Percentiles rank a stretch among this genome's conserved stretches.
Evolutionary conservation across 2,113 vertebrate genomes (phyloP).

Genomic region (Cyphomyrus discorhynchus): DNA sequence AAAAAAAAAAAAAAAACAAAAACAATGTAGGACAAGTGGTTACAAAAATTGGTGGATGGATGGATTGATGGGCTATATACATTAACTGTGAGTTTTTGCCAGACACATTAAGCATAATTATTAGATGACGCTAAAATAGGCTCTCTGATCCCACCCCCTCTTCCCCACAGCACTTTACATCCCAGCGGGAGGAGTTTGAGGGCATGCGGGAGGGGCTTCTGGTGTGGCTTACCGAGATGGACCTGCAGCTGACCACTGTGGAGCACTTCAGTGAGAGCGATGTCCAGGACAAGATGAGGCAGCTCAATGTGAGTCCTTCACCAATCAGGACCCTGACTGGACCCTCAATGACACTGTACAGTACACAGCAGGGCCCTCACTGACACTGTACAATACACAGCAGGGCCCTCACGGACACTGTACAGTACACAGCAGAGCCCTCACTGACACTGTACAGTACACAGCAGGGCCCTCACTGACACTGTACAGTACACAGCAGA

Average conservation of each 20-base stretch:
- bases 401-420: neutral
- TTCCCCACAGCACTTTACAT: constrained; percentile 74
- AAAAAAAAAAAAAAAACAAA: too few relatives aligned
- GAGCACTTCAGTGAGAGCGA: constrained; percentile 92
- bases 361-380: neutral
- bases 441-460: neutral
- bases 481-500: neutral
- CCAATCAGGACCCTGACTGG: neutral
- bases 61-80: too few relatives aligned
- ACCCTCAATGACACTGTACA: neutral
- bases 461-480: neutral
- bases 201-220: constrained; percentile 76
- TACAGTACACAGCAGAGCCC: neutral
- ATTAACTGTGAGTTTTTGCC: too few relatives aligned
- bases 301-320: constrained; percentile 72
- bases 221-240: constrained; percentile 94
- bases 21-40: too few relatives aligned
- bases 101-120: too few relatives aligned
- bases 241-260: constrained; percentile 89
- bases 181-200: constrained; percentile 88
- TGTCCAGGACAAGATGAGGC: constrained; percentile 84
- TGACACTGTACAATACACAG: neutral
- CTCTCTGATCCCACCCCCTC: neutral
- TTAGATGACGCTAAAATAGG: neutral
- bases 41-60: too few relatives aligned